A percentile compares a stretch with the other conserved stretches of the same genome.
These are phyloP conservation scores for Minunthozetes semirufus DNA, from an alignment of 2,888 invertebrate species.

Conservation along the genomic window DNA sequence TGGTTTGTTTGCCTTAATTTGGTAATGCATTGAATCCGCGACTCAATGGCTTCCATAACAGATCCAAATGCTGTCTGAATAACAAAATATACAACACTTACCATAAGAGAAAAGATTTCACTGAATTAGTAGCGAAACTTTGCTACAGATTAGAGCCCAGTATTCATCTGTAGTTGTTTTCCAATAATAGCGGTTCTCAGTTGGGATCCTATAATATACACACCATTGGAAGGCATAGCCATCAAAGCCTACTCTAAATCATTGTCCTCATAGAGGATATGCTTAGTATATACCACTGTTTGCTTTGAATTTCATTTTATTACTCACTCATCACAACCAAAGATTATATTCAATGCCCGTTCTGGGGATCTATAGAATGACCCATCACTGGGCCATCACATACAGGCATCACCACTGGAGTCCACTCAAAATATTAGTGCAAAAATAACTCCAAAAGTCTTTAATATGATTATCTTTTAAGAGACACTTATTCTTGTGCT, in stretches of 20 bases:
- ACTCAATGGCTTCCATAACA: background rate
- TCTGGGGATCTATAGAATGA: background rate
- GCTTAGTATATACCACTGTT: background rate
- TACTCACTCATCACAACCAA: conserved; percentile 6
- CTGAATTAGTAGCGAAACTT: conserved; percentile 1
- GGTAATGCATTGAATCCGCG: background rate
- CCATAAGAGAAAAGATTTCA: background rate
- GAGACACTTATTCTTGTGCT: too few relatives aligned
- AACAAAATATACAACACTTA: background rate
- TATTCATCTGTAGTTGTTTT: background rate
- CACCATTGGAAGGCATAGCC: background rate
- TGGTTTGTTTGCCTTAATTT: conserved; percentile 20
- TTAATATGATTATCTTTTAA: too few relatives aligned
- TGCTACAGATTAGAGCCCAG: background rate
- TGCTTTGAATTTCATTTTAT: conserved; percentile 2
- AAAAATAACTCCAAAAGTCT: too few relatives aligned
- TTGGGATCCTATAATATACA: background rate
- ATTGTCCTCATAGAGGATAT: background rate
- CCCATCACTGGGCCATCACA: background rate
- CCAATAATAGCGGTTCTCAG: background rate
- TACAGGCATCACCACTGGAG: too few relatives aligned
- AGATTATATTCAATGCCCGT: background rate
- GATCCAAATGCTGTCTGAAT: background rate
- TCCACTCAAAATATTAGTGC: too few relatives aligned
- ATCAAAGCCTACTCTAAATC: background rate